Evolutionary conservation across 2,113 vertebrate genomes (phyloP).

Genomic region (Psittacus erithacus): DNA sequence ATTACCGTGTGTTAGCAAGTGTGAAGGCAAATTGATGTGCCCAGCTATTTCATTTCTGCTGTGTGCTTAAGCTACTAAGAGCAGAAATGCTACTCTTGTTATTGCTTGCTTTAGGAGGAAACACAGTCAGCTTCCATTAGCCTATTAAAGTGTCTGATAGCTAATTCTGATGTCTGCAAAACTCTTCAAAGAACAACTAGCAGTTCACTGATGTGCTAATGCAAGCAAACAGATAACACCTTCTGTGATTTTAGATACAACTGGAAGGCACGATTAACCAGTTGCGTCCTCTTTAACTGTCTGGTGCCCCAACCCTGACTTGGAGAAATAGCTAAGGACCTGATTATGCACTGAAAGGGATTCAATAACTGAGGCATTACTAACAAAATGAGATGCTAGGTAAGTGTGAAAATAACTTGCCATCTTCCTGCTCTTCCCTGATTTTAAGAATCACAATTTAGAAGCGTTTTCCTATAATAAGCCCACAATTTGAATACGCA

Average conservation of each 20-base stretch:
- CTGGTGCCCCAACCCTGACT: background rate
- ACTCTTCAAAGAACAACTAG: background rate
- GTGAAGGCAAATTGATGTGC: background rate
- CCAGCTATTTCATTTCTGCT: background rate
- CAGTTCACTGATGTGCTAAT: background rate
- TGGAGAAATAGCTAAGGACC: background rate
- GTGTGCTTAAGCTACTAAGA: background rate
- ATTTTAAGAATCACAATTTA: background rate
- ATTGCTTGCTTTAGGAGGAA: background rate
- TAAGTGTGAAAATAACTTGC: background rate
- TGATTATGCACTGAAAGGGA: background rate
- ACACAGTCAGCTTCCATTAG: background rate
- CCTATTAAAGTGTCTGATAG: background rate
- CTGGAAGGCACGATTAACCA: slow-evolving; percentile 32
- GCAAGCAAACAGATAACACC: background rate
- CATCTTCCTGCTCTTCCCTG: background rate
- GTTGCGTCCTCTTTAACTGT: background rate
- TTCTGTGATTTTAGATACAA: slow-evolving; percentile 6
- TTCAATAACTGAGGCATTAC: background rate
- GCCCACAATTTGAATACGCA: background rate
- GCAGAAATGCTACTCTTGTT: background rate
- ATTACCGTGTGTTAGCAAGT: background rate
- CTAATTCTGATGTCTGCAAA: background rate
- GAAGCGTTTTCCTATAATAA: background rate
- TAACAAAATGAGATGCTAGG: background rate